Evolutionary conservation across 2,113 vertebrate genomes (phyloP).

Genomic region (Cranoglanis bouderius): DNA sequence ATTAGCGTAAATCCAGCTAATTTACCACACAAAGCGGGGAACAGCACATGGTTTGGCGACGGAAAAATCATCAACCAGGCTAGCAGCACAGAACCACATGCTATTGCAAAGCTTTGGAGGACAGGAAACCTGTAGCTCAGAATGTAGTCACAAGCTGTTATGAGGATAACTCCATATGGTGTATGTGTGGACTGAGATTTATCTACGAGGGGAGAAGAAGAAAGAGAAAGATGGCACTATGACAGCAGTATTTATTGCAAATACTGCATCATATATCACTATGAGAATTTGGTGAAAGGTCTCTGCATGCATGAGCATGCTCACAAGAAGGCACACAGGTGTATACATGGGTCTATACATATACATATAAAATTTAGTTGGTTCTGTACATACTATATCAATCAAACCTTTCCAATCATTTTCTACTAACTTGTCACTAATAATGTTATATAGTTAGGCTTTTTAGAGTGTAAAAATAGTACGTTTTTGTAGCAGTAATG

Average conservation of each 20-base stretch:
- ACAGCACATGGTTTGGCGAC: neutral
- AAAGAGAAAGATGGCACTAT: neutral
- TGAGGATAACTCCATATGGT: neutral
- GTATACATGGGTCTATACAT: no score
- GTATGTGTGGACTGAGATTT: neutral
- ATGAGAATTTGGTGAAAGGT: neutral
- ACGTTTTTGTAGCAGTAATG: neutral
- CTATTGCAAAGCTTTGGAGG: neutral
- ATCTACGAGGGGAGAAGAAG: neutral
- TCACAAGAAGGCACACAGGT: neutral
- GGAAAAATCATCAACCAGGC: neutral
- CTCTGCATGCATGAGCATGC: neutral
- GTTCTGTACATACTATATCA: neutral
- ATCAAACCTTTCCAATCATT: neutral
- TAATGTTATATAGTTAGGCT: neutral
- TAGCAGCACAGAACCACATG: neutral
- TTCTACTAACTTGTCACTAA: neutral
- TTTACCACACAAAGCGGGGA: neutral
- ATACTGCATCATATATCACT: neutral
- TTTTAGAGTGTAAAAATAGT: neutral
- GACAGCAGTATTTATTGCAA: neutral
- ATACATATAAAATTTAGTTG: no score
- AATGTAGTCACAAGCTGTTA: slow-evolving; percentile 1
- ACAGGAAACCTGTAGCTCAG: neutral
- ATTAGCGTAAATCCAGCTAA: neutral